Evolutionary conservation across 2,888 invertebrate species (phyloP).

Genomic region (Thelaira solivaga): DNA sequence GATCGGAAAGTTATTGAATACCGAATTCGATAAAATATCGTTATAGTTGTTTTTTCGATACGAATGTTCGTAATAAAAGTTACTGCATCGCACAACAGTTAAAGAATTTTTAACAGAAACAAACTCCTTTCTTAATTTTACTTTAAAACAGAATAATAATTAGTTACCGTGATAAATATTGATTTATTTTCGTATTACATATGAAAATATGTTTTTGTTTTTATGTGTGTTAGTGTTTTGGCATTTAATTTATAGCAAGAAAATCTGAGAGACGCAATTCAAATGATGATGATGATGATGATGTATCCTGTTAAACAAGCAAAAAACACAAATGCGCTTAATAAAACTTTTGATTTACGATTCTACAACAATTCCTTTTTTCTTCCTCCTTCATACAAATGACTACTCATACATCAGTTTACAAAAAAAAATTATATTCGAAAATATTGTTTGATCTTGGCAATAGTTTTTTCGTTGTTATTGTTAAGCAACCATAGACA

Average conservation of each 20-base stretch:
- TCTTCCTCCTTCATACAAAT: slow-evolving; percentile 52
- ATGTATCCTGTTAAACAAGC: background rate
- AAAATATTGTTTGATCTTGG: slow-evolving; percentile 21
- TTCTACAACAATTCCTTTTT: slow-evolving; percentile 67
- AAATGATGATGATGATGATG: slow-evolving; percentile 1
- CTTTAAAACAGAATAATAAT: too few species aligned
- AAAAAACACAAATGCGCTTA: slow-evolving; percentile 67
- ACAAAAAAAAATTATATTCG: background rate
- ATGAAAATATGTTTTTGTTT: too few species aligned
- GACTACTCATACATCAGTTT: slow-evolving; percentile 9
- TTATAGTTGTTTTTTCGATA: too few species aligned
- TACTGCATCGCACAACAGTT: too few species aligned
- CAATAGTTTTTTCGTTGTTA: background rate
- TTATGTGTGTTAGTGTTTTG: background rate
- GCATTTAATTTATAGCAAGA: background rate
- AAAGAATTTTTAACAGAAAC: too few species aligned
- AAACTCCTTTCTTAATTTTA: too few species aligned
- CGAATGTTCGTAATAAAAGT: too few species aligned
- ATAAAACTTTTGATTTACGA: slow-evolving; percentile 75
- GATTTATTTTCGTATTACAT: too few species aligned
- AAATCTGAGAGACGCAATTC: background rate
- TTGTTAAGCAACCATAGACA: slow-evolving; percentile 18
- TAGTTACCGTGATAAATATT: too few species aligned
- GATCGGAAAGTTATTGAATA: too few species aligned
- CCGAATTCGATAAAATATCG: too few species aligned